Evolutionary conservation across 2,888 invertebrate genomes (phyloP), one percentile per base, ranked within the genome.

Genomic region (Rosalia funebris): DNA sequence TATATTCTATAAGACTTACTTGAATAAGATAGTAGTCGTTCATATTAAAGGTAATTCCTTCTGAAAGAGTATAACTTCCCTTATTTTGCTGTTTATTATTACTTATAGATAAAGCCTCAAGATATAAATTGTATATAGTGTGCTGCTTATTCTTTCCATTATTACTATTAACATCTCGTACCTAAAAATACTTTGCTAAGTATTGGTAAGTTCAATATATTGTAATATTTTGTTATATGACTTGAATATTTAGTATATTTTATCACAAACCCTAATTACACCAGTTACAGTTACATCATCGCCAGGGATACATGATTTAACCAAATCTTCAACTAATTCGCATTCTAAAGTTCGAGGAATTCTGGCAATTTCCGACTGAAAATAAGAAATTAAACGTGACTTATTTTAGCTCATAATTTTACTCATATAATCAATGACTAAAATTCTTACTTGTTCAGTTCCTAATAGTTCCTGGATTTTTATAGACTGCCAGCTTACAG

Each of bases 221-320:
- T n/a, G n/a, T n/a, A n/a, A n/a, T n/a, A n/a, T n/a, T n/a, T n/a
- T n/a, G n/a, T n/a, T n/a, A n/a, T n/a, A n/a, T n/a, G n/a, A n/a
- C n/a, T n/a, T n/a, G n/a, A n/a, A n/a, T n/a, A n/a, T n/a, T n/a
- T n/a, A n/a, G n/a, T n/a, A n/a, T n/a, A n/a, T n/a, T 25, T 7
- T 3, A 25, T 25, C 7, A 25, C 25, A 25, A 25, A 91, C 90
- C 84, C 92, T 94, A 14, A 97, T 88, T 64, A 95, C 87, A 25
- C 97, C 98, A 56, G 91, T 91, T 7, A 97, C 84, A 10, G 91
- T 91, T 0, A 97, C 86, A 69, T 93, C 90, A 83, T 96, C 95
- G 1, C 97, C 97, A 9, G 96, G 93, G 66, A 90, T 88, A 66
- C 95, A 93, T 16, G 87, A 84, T 67, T 93, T 91, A 1, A 95